Evolutionary conservation across 2,797 vertebrate species (phyloP).

Genomic region (Perodicticus potto): DNA sequence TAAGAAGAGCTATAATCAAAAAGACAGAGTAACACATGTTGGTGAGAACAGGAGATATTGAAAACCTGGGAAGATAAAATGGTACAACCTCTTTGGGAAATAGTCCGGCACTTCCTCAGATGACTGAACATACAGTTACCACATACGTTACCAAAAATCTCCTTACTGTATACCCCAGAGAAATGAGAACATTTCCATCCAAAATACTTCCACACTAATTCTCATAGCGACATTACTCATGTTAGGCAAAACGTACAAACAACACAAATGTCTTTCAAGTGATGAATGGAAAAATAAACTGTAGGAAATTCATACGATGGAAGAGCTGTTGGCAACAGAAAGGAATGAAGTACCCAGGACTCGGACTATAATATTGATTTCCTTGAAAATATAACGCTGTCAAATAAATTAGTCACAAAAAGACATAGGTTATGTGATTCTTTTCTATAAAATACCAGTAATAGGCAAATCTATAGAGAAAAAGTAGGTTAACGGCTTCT

Average conservation of each 20-base stretch:
- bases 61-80: not conserved
- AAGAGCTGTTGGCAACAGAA: not conserved
- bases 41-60: not conserved
- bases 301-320: not conserved
- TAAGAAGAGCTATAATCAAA: not conserved
- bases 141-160: not conserved
- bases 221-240: not conserved
- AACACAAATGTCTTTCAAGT: not conserved
- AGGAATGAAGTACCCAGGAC: not conserved
- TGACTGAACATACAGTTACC: not conserved
- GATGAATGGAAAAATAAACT: not conserved
- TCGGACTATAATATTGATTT: not conserved
- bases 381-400: not conserved
- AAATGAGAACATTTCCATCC: not conserved
- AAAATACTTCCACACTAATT: not conserved
- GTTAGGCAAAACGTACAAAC: not conserved
- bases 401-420: not conserved
- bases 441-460: not conserved
- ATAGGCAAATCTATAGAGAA: not conserved
- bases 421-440: rapidly evolving
- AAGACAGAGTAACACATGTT: not conserved
- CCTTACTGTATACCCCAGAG: not conserved
- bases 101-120: not conserved
- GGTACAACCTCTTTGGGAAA: not conserved
- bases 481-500: not conserved